phyloP scores from a whole-genome alignment of 2,113 vertebrate species.

The Physeter macrocephalus region DNA sequence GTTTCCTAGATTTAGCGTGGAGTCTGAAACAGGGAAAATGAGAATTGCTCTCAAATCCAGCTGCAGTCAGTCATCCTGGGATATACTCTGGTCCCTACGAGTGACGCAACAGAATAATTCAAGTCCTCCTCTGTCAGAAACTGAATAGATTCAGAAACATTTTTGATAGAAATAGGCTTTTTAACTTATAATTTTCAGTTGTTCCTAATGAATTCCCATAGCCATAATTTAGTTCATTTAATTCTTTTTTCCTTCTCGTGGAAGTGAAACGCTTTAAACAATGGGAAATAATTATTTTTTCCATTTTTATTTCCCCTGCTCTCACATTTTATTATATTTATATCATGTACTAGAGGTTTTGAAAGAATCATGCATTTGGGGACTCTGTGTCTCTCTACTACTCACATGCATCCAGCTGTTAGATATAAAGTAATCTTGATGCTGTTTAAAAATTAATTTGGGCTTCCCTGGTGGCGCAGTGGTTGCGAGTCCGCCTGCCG shows the following conservation, averaged over 20 bases:
- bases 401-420: neutral
- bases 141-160: slow-evolving; percentile 35
- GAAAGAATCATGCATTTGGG: neutral
- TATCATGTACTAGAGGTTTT: neutral
- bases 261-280: neutral
- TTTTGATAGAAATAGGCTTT: slow-evolving; percentile 51
- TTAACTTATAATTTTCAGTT: slow-evolving; percentile 59
- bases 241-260: slow-evolving; percentile 10
- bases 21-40: slow-evolving; percentile 56
- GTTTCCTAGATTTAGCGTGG: slow-evolving; percentile 46
- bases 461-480: no score
- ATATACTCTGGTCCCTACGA: slow-evolving; percentile 8
- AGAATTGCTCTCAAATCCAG: slow-evolving; percentile 52
- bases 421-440: neutral
- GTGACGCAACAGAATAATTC: slow-evolving; percentile 59
- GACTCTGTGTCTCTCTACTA: neutral
- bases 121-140: slow-evolving; percentile 54
- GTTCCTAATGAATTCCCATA: slow-evolving; percentile 29
- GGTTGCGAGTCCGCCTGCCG: no score
- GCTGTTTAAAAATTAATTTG: neutral
- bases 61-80: slow-evolving; percentile 51
- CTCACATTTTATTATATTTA: slow-evolving; percentile 3
- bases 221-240: slow-evolving; percentile 39
- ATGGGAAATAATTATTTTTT: slow-evolving; percentile 28
- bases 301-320: neutral